Percentiles rank a stretch among this genome's conserved stretches.
Evolutionary conservation across 2,113 vertebrate genomes (phyloP).

Genomic region (Piaya cayana): DNA sequence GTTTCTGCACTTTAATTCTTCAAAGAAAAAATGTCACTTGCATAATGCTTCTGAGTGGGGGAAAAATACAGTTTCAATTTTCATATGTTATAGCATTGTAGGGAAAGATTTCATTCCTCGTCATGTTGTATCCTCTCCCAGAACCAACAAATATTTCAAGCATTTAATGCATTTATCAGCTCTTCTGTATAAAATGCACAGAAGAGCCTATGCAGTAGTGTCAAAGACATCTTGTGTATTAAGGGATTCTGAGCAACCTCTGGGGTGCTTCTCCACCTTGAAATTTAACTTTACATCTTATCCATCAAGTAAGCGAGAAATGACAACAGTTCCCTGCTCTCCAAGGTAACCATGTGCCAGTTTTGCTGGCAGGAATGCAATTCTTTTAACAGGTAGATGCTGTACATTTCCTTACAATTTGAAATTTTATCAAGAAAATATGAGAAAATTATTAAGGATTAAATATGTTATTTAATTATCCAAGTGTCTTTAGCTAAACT

Average conservation of each 20-base stretch:
- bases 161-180: conserved; percentile 64
- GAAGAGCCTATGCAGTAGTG: background rate
- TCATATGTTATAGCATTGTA: background rate
- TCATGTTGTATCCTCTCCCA: background rate
- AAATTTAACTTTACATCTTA: conserved; percentile 61
- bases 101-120: conserved; percentile 35
- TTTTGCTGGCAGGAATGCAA: background rate
- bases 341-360: background rate
- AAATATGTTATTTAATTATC: background rate
- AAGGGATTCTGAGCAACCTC: conserved; percentile 2
- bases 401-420: background rate
- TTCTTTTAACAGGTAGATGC: background rate
- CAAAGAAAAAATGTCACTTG: conserved; percentile 21
- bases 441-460: background rate
- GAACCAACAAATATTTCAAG: conserved; percentile 68
- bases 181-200: background rate
- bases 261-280: conserved; percentile 23
- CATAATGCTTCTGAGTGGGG: background rate
- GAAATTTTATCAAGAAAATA: background rate
- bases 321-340: background rate
- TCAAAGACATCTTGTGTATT: conserved; percentile 17
- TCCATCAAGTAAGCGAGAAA: background rate
- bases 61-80: conserved; percentile 28
- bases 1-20: conserved; percentile 51
- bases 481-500: background rate